Base-by-base conservation (phyloP, 2,113 vertebrate species). In the Chaetura pelagica region DNA sequence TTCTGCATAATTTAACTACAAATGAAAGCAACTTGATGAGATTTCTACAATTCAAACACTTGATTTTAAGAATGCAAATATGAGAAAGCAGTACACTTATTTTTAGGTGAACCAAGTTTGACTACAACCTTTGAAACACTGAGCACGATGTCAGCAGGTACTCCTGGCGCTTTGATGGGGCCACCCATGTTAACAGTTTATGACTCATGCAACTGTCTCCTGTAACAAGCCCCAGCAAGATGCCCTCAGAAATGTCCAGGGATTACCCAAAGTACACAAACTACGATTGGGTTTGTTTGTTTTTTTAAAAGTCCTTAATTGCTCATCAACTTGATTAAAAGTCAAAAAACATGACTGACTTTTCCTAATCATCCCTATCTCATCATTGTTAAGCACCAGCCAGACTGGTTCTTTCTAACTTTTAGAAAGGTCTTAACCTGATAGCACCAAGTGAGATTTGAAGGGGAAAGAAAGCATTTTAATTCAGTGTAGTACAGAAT, bases 1-100 rank as follows among this genome's bases (percentile, higher is more conserved):
- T 98, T 99, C 99, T 30, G 99, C 99, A 91, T 99, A 99, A 98
- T 99, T 99, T 96, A 99, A 88, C 99, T 99, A 97, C 30, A 94
- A 97, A 95, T 82, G 90, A 97, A 95, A 98, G 69, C 63, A 69
- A 94, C 48, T 63, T 77, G 38, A 81, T 97, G 67, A 96, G 93
- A 97, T 87, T 95, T 95, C 75, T 92, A 44, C 80, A 91, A 95
- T 94, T 90, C 59, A 78, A 67, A 58, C 59, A 91, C 23, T 74
- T 8, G 2, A 32, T 68, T 88, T 89, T 90, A 35, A 88, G 75
- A 96, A 96, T 90, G 51, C 62, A 95, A 89, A 87, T 11, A 55
- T 24, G 34, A 89, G 40, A 81, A 58, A 86, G 9, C 22, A 62
- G 19, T 14, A 78, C 3, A 85, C 6, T 76, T 82, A 81, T 74